Percentiles rank a stretch among this genome's conserved stretches.
These are phyloP conservation scores for Spheniscus mendiculus DNA, from an alignment of 2,113 vertebrate genomes.

Conservation along the genomic window DNA sequence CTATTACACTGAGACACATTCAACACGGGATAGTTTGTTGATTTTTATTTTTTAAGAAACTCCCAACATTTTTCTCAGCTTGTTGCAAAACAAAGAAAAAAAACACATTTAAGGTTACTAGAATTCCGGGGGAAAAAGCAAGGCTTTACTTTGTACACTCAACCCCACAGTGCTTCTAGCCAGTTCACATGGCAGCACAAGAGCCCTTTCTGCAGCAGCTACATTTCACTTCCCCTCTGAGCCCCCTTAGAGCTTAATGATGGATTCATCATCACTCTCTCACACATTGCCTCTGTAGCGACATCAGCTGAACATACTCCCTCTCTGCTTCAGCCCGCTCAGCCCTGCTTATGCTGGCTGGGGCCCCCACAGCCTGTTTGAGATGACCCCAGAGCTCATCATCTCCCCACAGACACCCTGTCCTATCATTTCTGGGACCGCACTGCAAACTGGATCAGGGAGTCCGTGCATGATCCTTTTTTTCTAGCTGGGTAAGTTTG, in stretches of 20 bases:
- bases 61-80: background rate
- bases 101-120: background rate
- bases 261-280: background rate
- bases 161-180: background rate
- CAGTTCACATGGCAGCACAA: background rate
- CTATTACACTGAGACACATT: background rate
- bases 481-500: background rate
- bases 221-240: background rate
- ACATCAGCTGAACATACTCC: rapidly evolving
- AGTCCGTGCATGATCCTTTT: background rate
- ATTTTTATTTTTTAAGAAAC: background rate
- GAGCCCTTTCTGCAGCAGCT: background rate
- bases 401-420: rapidly evolving
- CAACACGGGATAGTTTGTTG: background rate
- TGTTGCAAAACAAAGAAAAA: background rate
- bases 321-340: background rate
- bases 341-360: too few relatives aligned
- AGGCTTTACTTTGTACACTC: background rate
- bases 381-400: background rate
- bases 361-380: background rate
- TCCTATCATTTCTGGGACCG: background rate
- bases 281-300: rapidly evolving
- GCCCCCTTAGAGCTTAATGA: background rate
- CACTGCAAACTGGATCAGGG: background rate
- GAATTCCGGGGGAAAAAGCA: background rate